Conservation (phyloP, 2,113 vertebrate species). For the Trinectes maculatus region DNA sequence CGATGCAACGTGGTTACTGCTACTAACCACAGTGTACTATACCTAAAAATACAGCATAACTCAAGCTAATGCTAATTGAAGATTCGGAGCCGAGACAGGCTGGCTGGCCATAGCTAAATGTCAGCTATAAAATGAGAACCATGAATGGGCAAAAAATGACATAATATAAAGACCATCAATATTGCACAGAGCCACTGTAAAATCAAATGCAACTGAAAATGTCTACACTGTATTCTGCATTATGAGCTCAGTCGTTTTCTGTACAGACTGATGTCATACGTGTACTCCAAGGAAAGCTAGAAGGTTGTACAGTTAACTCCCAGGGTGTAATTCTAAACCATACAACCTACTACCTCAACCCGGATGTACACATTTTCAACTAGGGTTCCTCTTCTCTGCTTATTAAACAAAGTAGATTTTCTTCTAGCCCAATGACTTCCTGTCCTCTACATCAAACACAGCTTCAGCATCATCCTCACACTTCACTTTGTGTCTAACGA, state of each 20-base stretch:
- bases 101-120: conserved; percentile 37
- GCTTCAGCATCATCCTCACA: neutral
- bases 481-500: neutral
- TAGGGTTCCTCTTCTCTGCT: conserved; percentile 30
- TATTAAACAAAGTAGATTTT: neutral
- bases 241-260: conserved; percentile 2
- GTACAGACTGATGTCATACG: conserved; percentile 88
- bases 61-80: conserved; percentile 34
- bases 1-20: conserved; percentile 10
- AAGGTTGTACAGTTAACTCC: conserved; percentile 99
- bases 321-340: conserved; percentile 99
- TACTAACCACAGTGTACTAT: conserved; percentile 28
- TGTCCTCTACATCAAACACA: neutral
- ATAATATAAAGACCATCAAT: conserved; percentile 16
- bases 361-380: conserved; percentile 95
- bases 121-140: conserved; percentile 44
- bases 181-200: neutral
- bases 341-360: conserved; percentile 99
- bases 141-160: conserved; percentile 4
- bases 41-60: conserved; percentile 34
- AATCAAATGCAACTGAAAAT: neutral
- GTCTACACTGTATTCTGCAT: neutral
- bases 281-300: conserved; percentile 99
- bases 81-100: conserved; percentile 20
- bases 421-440: neutral